These are phyloP conservation scores for Agrochola macilenta DNA, from an alignment of 2,888 invertebrate genomes.

Conservation along the genomic window DNA sequence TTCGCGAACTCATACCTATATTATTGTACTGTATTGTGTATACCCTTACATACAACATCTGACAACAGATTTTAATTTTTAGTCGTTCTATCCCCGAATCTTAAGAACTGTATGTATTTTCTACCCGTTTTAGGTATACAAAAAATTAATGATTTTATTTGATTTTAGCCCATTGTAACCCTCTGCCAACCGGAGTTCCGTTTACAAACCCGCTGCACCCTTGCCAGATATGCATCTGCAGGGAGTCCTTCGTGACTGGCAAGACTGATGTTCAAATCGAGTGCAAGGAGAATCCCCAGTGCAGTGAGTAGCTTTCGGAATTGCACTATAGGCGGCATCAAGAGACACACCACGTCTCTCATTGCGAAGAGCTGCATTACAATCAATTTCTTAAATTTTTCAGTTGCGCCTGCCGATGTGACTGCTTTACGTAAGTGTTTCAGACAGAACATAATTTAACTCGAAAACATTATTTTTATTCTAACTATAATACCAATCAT, in stretches of 20 bases:
- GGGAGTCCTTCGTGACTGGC: constrained; percentile 66
- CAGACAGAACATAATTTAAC: background rate
- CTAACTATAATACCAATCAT: background rate
- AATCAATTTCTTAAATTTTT: constrained; percentile 1
- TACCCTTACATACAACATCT: constrained; percentile 3
- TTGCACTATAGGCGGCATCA: background rate
- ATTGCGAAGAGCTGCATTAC: background rate
- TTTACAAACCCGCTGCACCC: constrained; percentile 84
- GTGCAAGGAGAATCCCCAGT: constrained; percentile 78
- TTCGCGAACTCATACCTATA: background rate
- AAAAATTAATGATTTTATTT: background rate
- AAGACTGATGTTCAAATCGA: constrained; percentile 74
- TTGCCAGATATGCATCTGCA: constrained; percentile 83
- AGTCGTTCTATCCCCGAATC: background rate
- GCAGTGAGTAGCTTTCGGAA: constrained; percentile 72
- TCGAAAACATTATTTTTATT: background rate
- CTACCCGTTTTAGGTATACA: background rate
- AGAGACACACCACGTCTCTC: background rate
- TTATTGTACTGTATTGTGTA: no score
- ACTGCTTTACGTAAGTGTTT: constrained; percentile 68
- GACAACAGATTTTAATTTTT: background rate
- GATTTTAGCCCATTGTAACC: constrained; percentile 74
- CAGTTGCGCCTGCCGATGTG: constrained; percentile 68
- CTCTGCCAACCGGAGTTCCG: constrained; percentile 76
- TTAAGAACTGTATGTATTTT: background rate